Evolutionary conservation across 2,888 invertebrate genomes (phyloP), one percentile per base, ranked within the genome.

Genomic region (Rhyacophila evoluta): DNA sequence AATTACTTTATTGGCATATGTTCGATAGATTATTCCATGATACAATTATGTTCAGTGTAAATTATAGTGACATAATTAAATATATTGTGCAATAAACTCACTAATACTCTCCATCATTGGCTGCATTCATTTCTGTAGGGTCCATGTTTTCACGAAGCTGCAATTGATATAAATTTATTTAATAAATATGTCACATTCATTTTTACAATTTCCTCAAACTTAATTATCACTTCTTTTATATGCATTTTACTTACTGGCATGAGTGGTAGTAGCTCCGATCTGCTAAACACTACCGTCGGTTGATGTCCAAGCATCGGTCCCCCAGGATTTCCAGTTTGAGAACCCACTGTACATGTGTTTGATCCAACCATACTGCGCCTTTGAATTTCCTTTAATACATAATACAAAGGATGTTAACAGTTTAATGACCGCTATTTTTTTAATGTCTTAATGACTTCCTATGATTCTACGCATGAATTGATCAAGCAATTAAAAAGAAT

Each of bases 281-380:
- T 19, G n/a, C 69, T 37, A 28, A 33, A 33, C 29, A 79, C 29
- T 2, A 75, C 38, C 2, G 75, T 69, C 5, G 27, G 75, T 36
- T 76, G 81, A 19, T 75, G 78, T 28, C 72, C 69, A 1, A 67
- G 79, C 27, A 75, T n/a, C 11, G 76, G 29, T 8, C 73, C n/a
- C n/a, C n/a, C 10, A 68, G 72, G 11, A 39, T 73, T 38, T n/a
- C 72, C 72, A 12, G 69, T n/a, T 33, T 77, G 78, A 28, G 41
- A 75, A 15, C 81, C 80, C 3, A 78, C 76, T 71, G 73, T 83
- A 15, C 85, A 84, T 3, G 84, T 83, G 74, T 84, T 83, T 39
- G 87, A 87, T 25, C 87, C 86, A 84, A 88, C 87, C 86, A 88
- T 87, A 37, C 87, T 87, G 74, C 90, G 87, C 0, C 90, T 87